Base-by-base conservation (phyloP, 2,113 vertebrate genomes). In the Crocuta crocuta region DNA sequence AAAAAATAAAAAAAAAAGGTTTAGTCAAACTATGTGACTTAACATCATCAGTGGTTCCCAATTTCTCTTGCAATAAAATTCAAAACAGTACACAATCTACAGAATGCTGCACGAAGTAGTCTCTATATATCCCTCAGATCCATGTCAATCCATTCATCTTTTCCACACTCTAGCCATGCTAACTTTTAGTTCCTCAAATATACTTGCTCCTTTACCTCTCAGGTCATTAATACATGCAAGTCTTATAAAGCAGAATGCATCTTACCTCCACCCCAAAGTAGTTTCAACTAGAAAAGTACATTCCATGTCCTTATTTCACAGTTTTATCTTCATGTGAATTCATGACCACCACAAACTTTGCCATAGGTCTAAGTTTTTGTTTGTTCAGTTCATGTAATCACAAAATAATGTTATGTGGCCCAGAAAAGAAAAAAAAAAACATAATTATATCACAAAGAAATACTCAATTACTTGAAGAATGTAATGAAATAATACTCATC, bases 251-350 rank as follows among this genome's bases (percentile, higher is more conserved):
- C 74, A 94, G 74, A 61, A 78, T 73, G 55, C 33, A 92, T n/a
- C 24, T 95, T 80, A 92, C 50, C 35, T 31, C 31, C 19, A 33
- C 4, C 12, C 17, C 17, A 39, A 92, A 58, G 33, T 17, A 55
- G 55, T 74, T 79, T 50, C 86, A 94, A 63, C 33, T 43, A 85
- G 53, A 81, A 68, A 89, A 88, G 43, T 73, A 1, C 2, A 93
- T 78, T 11, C 68, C 91, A 31, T 61, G 9, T 43, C 65, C 89
- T 93, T 93, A 94, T 7, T 73, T 55, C 65, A 88, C 83, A n/a
- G 11, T 68, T 87, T 90, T 90, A 94, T 58, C 55, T 90, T 94
- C 53, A 85, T 39, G 45, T 82, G 26, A 96, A 94, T 89, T 89
- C 45, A 92, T 79, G 48, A 80, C 43, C 9, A 78, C 66, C 53